phyloP scores from a whole-genome alignment of 2,113 vertebrate genomes.

The Embiotoca jacksoni region DNA sequence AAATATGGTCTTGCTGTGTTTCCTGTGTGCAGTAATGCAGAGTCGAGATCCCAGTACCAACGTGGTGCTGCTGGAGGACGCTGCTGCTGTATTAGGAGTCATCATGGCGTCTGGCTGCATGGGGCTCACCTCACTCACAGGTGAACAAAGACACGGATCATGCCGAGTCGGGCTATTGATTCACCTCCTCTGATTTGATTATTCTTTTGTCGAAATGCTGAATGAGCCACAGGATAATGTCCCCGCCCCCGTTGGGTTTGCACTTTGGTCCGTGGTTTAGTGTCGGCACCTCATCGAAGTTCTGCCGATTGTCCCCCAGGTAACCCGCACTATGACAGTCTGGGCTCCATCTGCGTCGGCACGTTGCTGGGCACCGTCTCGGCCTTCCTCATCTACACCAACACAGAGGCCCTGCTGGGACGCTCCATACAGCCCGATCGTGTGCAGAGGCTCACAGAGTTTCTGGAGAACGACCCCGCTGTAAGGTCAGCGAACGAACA shows the following conservation, averaged over 20 bases:
- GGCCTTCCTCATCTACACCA: conserved; percentile 97
- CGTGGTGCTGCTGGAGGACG: conserved; percentile 95
- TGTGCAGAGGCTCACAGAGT: conserved; percentile 94
- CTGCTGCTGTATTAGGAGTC: conserved; percentile 96
- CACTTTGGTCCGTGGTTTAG: neutral
- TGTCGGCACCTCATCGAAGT: neutral
- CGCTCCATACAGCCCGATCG: conserved; percentile 95
- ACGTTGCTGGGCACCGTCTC: conserved; percentile 93
- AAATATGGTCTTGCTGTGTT: neutral
- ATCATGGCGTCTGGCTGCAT: conserved; percentile 92
- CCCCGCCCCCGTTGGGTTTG: too few relatives aligned
- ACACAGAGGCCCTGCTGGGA: conserved; percentile 95
- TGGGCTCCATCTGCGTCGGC: conserved; percentile 95
- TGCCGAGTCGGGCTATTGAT: too few relatives aligned
- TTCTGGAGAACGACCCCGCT: conserved; percentile 94
- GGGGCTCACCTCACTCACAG: conserved; percentile 97
- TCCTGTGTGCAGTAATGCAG: conserved; percentile 89
- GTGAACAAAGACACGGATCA: conserved; percentile 47
- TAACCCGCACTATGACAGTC: conserved; percentile 93
- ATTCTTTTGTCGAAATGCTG: neutral
- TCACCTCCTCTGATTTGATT: neutral
- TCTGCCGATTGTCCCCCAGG: conserved; percentile 73
- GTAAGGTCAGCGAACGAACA: conserved; percentile 87
- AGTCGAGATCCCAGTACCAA: conserved; percentile 98
- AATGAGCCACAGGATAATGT: too few relatives aligned